Evolutionary conservation across 64 coral and sea anemone species (phyloP), one percentile per base, ranked within the genome.

Genomic region (Hydrozoanthus tunicans): DNA sequence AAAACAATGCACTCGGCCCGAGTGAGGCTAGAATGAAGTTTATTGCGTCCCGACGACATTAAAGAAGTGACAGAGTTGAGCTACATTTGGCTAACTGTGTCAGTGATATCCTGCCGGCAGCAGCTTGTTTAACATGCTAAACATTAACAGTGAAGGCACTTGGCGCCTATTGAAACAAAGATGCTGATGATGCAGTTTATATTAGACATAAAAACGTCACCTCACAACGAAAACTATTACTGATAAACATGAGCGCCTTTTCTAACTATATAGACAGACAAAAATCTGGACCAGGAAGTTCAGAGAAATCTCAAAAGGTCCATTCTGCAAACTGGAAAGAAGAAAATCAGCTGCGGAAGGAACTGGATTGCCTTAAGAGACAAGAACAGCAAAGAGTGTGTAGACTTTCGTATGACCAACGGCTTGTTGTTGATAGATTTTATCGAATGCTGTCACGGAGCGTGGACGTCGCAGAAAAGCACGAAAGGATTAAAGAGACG

Each of bases 271-370:
- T 99, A 76, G 92, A 99, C 77, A 88, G 94, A 56, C 92, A 95
- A 78, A 93, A 99, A 81, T 93, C 94, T 84, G 73, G 89, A 79
- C 73, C 77, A 74, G 97, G 97, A 51, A 99, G 91, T 55, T 99
- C 97, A n/a, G 97, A 99, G 73, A 99, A 99, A 80, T 99, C 97
- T 70, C 97, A 99, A 74, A 99, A 96, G 76, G 97, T 99, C 26
- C 97, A 99, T 66, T 99, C 94, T 10, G 97, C 97, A 0, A 99
- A 99, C 77, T 99, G 97, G 97, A 99, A 93, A 91, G 97, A 99
- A 85, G 94, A 99, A 81, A 91, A 96, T 27, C 97, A 96, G 59
- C 79, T 99, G 51, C 81, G 70, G 59, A 99, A 99, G 53, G 97
- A 96, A 81, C 20, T 99, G 11, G 85, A 94, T 5, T 95, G 94